A percentile compares a stretch with the other conserved stretches of the same genome.
phyloP scores from a whole-genome alignment of 1,140 invertebrate species.

The Conus betulinus region DNA sequence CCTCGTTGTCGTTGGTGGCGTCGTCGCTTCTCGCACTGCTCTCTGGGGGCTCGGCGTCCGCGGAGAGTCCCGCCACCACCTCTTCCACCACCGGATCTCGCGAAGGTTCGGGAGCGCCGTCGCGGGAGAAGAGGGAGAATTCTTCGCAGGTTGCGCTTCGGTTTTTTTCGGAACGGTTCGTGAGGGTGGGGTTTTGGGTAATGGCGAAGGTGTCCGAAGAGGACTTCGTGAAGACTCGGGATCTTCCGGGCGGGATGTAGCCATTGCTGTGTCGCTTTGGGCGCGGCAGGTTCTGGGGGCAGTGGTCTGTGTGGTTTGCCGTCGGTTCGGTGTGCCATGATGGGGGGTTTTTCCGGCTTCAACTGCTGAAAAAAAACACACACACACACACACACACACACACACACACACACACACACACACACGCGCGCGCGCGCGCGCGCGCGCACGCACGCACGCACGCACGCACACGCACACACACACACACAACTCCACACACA shows the following conservation, averaged over 20 bases:
- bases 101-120: background rate
- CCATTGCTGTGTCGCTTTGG: background rate
- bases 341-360: too few species aligned
- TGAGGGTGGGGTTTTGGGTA: background rate
- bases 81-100: too few species aligned
- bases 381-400: too few species aligned
- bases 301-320: background rate
- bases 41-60: too few species aligned
- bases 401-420: too few species aligned
- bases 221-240: background rate
- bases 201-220: constrained; percentile 3
- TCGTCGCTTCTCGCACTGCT: background rate
- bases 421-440: too few species aligned
- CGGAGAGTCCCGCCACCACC: too few species aligned
- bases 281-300: background rate
- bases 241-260: background rate
- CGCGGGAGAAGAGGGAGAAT: background rate
- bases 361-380: too few species aligned
- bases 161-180: background rate
- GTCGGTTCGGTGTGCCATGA: too few species aligned
- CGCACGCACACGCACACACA: too few species aligned
- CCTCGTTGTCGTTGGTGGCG: background rate
- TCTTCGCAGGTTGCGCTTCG: background rate
- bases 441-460: too few species aligned
- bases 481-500: too few species aligned